Percentiles rank a stretch among this genome's conserved stretches.
Evolutionary conservation across 2,797 vertebrate genomes (phyloP).

Genomic region (Crax fasciolata): DNA sequence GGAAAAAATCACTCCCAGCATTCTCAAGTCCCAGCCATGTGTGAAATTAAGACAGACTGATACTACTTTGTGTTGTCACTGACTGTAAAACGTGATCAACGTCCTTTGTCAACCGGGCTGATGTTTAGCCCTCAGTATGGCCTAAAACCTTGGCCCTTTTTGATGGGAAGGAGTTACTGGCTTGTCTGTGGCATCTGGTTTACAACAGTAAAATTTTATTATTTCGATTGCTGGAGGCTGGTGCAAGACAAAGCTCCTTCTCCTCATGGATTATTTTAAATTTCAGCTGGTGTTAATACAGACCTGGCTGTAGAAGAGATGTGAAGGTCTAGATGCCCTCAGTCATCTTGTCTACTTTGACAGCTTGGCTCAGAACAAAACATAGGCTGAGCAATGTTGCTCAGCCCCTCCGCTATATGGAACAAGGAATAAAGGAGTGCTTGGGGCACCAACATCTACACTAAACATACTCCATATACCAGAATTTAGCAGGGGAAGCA

Average conservation of each 20-base stretch:
- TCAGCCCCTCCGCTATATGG: background rate
- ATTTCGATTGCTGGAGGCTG: background rate
- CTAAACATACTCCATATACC: background rate
- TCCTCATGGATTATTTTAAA: background rate
- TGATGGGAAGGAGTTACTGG: background rate
- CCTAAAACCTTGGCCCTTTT: background rate
- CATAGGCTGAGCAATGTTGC: accelerated
- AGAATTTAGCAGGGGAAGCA: background rate
- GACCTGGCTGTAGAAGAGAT: background rate
- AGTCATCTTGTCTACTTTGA: background rate
- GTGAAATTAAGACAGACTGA: background rate
- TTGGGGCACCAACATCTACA: background rate
- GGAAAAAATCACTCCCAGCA: background rate
- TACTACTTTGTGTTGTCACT: background rate
- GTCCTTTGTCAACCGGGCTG: background rate
- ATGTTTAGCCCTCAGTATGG: background rate
- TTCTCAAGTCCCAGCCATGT: background rate
- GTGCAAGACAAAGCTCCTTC: background rate
- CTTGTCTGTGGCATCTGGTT: background rate
- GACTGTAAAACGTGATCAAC: background rate
- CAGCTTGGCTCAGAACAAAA: background rate
- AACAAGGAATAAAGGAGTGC: background rate
- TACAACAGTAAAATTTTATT: background rate
- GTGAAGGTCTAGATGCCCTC: background rate
- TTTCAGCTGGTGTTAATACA: background rate